Percentiles rank a stretch among this genome's conserved stretches.
Evolutionary conservation across 2,888 invertebrate genomes (phyloP).

Genomic region (Megastigmus dorsalis): DNA sequence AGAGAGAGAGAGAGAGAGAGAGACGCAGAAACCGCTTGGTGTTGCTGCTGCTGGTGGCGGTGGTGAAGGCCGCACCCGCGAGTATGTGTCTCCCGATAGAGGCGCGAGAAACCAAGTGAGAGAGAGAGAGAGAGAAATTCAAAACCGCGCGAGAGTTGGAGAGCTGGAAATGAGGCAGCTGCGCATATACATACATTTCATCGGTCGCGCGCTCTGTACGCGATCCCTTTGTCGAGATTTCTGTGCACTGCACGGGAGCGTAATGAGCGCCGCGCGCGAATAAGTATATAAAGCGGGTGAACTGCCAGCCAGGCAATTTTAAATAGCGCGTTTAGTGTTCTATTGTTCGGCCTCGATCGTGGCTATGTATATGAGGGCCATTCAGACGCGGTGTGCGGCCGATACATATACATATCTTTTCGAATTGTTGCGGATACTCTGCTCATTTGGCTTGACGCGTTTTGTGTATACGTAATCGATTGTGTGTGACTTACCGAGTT

Average conservation of each 20-base stretch:
- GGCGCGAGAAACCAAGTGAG: not conserved
- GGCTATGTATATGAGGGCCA: not conserved
- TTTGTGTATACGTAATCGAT: too few species aligned
- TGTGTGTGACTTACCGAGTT: too few species aligned
- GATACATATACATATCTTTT: not conserved
- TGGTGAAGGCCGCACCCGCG: too few species aligned
- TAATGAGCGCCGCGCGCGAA: conserved; percentile 34
- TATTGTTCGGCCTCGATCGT: conserved; percentile 9
- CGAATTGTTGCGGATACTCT: not conserved
- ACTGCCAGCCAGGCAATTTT: conserved; percentile 39
- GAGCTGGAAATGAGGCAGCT: conserved; percentile 23
- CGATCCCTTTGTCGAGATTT: conserved; percentile 44
- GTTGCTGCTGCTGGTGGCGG: too few species aligned
- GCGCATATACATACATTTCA: conserved; percentile 17
- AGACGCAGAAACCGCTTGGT: too few species aligned
- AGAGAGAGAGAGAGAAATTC: conserved; percentile 43
- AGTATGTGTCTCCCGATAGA: too few species aligned
- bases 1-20: conserved; percentile 17
- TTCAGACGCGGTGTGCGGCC: not conserved
- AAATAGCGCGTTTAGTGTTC: conserved; percentile 23
- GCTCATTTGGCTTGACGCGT: not conserved
- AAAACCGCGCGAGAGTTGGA: conserved; percentile 36
- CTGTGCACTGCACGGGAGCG: not conserved
- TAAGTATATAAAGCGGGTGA: too few species aligned
- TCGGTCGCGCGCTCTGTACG: not conserved